These are phyloP conservation scores for Nephotettix cincticeps DNA, from an alignment of 1,140 invertebrate genomes.

Conservation along the genomic window DNA sequence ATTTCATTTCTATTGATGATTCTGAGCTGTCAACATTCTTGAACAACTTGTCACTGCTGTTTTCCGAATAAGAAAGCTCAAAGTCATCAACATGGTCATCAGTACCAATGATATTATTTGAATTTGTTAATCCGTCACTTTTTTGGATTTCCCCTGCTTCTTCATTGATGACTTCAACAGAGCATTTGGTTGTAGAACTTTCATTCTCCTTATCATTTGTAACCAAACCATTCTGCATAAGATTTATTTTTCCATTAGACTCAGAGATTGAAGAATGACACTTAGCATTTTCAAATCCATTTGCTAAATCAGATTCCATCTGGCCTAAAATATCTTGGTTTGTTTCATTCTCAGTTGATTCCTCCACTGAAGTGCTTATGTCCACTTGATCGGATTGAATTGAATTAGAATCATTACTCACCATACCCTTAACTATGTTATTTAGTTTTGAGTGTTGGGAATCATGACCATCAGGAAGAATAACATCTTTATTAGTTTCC, in stretches of 20 bases:
- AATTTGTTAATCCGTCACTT: background rate
- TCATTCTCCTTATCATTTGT: too few species aligned
- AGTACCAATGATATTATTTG: background rate
- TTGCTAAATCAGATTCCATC: too few species aligned
- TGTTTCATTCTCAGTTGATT: background rate
- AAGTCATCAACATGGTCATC: background rate
- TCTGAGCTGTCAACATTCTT: background rate
- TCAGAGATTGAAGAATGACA: background rate
- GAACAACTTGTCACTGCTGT: constrained; percentile 1
- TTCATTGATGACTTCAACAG: background rate
- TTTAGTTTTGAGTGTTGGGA: background rate
- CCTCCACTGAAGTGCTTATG: background rate
- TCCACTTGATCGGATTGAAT: background rate
- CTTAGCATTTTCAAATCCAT: too few species aligned
- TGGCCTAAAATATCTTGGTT: background rate
- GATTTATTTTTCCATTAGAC: too few species aligned
- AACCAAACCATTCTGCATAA: too few species aligned
- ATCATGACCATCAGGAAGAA: background rate
- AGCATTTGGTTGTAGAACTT: too few species aligned
- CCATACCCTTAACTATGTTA: background rate
- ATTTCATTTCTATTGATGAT: constrained; percentile 1
- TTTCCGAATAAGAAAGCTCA: background rate
- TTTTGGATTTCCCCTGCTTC: background rate
- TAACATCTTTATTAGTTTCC: too few species aligned
- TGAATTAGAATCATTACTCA: background rate